These are phyloP conservation scores for Gonocerus acuteangulatus DNA, from an alignment of 2,888 invertebrate genomes.

Conservation along the genomic window DNA sequence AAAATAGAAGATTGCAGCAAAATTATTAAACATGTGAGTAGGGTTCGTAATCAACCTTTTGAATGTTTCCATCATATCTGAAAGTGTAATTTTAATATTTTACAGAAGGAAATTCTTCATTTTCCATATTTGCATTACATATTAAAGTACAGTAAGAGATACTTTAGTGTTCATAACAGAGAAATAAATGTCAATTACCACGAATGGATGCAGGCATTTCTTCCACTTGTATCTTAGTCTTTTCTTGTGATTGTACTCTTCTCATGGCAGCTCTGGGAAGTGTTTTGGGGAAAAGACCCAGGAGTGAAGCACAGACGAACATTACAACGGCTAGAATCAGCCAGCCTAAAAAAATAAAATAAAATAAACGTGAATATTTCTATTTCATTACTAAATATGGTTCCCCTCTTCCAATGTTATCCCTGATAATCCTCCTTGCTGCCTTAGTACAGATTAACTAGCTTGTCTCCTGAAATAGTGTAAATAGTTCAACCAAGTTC, in stretches of 20 bases:
- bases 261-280: constrained; percentile 58
- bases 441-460: too few species aligned
- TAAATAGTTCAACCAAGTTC: too few species aligned
- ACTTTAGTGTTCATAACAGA: too few species aligned
- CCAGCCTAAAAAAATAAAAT: constrained; percentile 51
- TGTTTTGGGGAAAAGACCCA: constrained; percentile 62
- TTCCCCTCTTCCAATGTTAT: too few species aligned
- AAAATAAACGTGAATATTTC: too few species aligned
- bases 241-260: constrained; percentile 38
- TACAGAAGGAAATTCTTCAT: too few species aligned
- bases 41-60: constrained; percentile 57
- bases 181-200: too few species aligned
- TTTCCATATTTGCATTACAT: too few species aligned
- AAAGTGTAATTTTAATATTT: too few species aligned
- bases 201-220: constrained; percentile 46
- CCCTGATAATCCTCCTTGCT: too few species aligned
- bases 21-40: constrained; percentile 62
- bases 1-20: constrained; percentile 65
- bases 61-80: constrained; percentile 58
- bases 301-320: constrained; percentile 52
- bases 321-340: constrained; percentile 54
- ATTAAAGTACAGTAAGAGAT: too few species aligned
- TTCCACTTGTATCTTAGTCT: constrained; percentile 36
- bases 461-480: too few species aligned
- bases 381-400: not conserved